Conservation (phyloP, 2,888 invertebrate genomes). For the Gasteruption jaculator region DNA sequence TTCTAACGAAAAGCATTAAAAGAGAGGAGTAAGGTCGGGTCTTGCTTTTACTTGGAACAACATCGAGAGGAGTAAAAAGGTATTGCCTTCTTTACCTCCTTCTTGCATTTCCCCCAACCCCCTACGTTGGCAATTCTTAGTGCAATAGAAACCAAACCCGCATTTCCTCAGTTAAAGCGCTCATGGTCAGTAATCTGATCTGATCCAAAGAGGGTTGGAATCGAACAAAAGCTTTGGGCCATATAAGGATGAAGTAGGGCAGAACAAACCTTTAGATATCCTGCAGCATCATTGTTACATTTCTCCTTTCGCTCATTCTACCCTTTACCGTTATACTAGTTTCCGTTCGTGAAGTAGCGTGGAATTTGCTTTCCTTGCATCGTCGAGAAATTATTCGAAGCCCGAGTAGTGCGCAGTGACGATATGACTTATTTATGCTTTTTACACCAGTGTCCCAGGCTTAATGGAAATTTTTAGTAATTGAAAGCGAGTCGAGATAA, state of each 20-base stretch:
- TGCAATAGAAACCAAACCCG: constrained; percentile 41
- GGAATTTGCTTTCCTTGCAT: constrained; percentile 1
- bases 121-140: constrained; percentile 36
- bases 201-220: constrained; percentile 31
- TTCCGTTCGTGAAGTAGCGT: constrained; percentile 2
- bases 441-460: too few species aligned
- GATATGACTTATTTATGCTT: too few species aligned
- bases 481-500: too few species aligned
- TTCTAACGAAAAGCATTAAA: too few species aligned
- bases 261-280: constrained; percentile 37
- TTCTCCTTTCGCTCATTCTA: constrained; percentile 14
- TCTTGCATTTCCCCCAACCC: constrained; percentile 30
- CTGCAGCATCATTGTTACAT: constrained; percentile 41
- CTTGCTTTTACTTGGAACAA: too few species aligned
- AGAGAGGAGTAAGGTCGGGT: too few species aligned
- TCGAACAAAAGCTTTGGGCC: constrained; percentile 40
- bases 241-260: constrained; percentile 33
- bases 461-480: too few species aligned
- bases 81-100: constrained; percentile 17
- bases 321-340: neutral
- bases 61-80: constrained; percentile 6
- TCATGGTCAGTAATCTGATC: constrained; percentile 42
- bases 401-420: too few species aligned
- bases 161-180: constrained; percentile 35
- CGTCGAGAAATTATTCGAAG: neutral